Evolutionary conservation across 92 coral and sea anemone species (phyloP).

Genomic region (Blastomussa wellsi): DNA sequence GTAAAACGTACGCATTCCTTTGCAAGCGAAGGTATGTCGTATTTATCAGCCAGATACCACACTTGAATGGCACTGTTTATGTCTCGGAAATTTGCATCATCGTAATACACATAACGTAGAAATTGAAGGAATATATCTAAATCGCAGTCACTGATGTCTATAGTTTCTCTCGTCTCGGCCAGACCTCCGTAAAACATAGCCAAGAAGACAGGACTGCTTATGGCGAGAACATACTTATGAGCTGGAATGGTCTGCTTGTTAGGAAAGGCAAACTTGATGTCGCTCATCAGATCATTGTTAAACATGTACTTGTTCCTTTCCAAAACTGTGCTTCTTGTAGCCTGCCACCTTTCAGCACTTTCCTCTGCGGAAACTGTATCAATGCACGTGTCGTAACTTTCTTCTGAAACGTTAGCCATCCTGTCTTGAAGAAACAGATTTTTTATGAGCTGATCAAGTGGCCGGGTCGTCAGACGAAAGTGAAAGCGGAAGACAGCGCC

Average conservation of each 20-base stretch:
- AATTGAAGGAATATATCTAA: constrained; percentile 11
- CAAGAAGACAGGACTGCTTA: constrained; percentile 16
- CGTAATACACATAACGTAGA: constrained; percentile 15
- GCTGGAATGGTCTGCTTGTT: not conserved
- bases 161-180: not conserved
- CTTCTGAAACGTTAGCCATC: not conserved
- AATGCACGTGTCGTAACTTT: not conserved
- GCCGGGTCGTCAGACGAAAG: not conserved
- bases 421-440: not conserved
- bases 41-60: constrained; percentile 9
- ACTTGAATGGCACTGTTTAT: not conserved
- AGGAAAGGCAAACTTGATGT: constrained; percentile 22
- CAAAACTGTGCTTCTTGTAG: not conserved
- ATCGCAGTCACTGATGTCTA: constrained; percentile 2
- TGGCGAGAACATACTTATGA: constrained; percentile 29
- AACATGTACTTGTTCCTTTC: constrained; percentile 25
- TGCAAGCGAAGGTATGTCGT: constrained; percentile 18
- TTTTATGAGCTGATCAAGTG: not conserved
- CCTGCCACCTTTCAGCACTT: constrained; percentile 6
- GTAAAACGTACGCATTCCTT: not conserved
- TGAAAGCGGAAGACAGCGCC: constrained; percentile 6
- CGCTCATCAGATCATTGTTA: constrained; percentile 18
- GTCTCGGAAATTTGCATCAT: not conserved
- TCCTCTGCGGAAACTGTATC: not conserved
- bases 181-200: constrained; percentile 22